These are phyloP conservation scores for Sebastes cheni DNA, from an alignment of 2,797 vertebrate genomes.

Conservation along the genomic window DNA sequence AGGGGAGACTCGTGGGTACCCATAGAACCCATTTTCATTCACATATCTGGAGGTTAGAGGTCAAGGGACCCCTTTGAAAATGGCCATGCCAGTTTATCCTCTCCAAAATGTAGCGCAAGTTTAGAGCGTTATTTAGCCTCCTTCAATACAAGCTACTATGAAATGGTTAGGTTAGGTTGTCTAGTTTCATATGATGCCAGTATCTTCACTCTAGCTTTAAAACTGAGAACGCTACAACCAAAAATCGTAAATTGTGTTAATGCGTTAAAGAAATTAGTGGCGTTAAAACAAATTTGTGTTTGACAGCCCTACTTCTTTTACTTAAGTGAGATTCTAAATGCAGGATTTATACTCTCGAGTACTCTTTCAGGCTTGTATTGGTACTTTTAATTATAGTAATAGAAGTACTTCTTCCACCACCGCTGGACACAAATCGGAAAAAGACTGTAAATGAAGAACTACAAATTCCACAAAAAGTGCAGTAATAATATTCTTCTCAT, in stretches of 20 bases:
- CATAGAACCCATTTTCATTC: too few relatives aligned
- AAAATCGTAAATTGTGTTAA: too few relatives aligned
- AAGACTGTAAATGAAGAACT: background rate
- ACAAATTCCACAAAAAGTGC: background rate
- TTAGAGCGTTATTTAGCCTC: too few relatives aligned
- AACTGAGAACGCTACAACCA: too few relatives aligned
- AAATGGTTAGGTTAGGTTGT: too few relatives aligned
- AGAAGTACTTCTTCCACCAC: background rate
- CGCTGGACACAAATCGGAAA: background rate
- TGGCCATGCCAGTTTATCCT: fast-evolving
- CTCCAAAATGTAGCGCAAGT: fast-evolving
- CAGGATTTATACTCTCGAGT: fast-evolving
- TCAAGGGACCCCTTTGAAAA: too few relatives aligned
- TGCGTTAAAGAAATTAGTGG: too few relatives aligned
- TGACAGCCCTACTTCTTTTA: fast-evolving
- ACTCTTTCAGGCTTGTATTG: background rate
- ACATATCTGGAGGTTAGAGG: too few relatives aligned
- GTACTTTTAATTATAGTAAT: background rate
- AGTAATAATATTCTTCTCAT: background rate
- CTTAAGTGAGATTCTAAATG: background rate
- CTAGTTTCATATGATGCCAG: fast-evolving
- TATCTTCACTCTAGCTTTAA: too few relatives aligned
- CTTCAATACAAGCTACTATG: fast-evolving
- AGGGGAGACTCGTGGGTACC: too few relatives aligned
- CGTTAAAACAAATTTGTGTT: too few relatives aligned